Evolutionary conservation across 2,113 vertebrate genomes (phyloP).

Genomic region (Bungarus multicinctus): DNA sequence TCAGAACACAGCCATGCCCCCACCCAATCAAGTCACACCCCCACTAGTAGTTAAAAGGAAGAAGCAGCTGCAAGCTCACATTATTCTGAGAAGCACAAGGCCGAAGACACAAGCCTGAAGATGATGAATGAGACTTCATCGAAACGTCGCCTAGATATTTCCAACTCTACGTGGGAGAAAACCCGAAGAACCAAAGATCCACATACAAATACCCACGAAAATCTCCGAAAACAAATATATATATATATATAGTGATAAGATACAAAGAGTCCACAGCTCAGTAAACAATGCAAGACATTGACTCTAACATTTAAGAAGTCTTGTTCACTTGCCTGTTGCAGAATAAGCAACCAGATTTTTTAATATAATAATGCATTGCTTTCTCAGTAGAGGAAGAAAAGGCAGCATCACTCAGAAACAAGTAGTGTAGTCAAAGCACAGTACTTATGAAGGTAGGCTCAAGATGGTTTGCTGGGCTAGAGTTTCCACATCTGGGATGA

Average conservation of each 20-base stretch:
- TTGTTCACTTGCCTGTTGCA: background rate
- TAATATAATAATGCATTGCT: background rate
- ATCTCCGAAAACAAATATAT: no score
- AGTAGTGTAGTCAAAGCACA: background rate
- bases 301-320: background rate
- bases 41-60: no score
- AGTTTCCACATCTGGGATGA: background rate
- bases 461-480: background rate
- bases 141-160: no score
- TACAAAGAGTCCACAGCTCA: background rate
- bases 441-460: background rate
- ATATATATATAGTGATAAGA: background rate
- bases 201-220: no score
- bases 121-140: no score
- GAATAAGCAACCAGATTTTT: background rate
- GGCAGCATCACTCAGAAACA: background rate
- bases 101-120: no score
- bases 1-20: no score
- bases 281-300: background rate
- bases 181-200: no score
- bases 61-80: no score
- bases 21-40: no score
- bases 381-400: background rate
- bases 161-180: no score
- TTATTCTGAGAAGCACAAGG: no score